These are phyloP conservation scores for Gadus chalcogrammus DNA, from an alignment of 2,113 vertebrate species.

Conservation along the genomic window DNA sequence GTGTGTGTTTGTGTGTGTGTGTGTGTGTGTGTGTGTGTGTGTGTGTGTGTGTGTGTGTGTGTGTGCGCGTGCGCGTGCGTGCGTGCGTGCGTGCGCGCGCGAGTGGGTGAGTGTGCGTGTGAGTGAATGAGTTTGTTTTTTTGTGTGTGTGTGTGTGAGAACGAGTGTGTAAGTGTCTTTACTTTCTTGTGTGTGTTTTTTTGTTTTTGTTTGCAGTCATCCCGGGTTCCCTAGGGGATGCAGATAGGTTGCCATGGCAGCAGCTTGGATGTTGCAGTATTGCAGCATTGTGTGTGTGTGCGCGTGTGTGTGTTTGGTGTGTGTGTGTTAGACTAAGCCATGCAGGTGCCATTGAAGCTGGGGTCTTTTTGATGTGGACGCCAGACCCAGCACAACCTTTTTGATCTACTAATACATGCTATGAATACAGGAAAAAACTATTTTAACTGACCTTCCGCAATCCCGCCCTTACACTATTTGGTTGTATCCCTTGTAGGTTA, in stretches of 20 bases:
- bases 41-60: slow-evolving; percentile 16
- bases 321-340: neutral
- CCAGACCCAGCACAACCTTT: slow-evolving; percentile 49
- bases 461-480: slow-evolving; percentile 3
- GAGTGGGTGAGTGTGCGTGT: neutral
- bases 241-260: slow-evolving; percentile 67
- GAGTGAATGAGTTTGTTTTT: slow-evolving; percentile 29
- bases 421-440: slow-evolving; percentile 25
- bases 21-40: slow-evolving; percentile 30
- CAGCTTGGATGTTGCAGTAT: slow-evolving; percentile 51
- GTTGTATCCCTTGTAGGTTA: neutral
- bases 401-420: slow-evolving; percentile 25
- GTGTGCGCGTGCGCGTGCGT: too few relatives aligned
- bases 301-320: slow-evolving; percentile 1
- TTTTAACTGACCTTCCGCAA: slow-evolving; percentile 36
- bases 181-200: slow-evolving; percentile 29
- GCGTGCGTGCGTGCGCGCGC: neutral
- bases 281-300: slow-evolving; percentile 9
- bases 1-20: neutral
- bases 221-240: slow-evolving; percentile 49
- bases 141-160: slow-evolving; percentile 11
- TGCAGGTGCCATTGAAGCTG: slow-evolving; percentile 7
- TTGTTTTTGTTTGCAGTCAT: slow-evolving; percentile 54
- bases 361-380: slow-evolving; percentile 37
- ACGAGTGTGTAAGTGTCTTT: neutral